Base-by-base conservation (phyloP, 2,113 vertebrate species). In the Brachypodius melanocephalos region DNA sequence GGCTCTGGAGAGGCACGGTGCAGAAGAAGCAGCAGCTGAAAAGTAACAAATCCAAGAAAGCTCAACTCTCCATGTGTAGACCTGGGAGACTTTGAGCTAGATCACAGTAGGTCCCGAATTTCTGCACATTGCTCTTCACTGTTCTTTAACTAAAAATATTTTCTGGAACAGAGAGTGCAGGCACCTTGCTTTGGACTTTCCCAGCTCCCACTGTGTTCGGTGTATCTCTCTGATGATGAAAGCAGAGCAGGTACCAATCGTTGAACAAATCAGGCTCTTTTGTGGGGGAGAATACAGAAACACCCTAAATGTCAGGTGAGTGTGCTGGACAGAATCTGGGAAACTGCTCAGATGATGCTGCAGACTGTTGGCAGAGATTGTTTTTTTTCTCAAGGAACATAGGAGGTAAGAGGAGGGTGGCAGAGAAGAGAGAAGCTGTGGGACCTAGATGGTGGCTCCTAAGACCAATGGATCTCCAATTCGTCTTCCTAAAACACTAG, bases 81-180 rank as follows among this genome's bases (percentile, higher is more conserved):
- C 11, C 34, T 74, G 75, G 2, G 42, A 85, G 22, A 48, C 52
- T 91, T 82, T 3, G 2, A 85, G 61, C 32, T 81, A 52, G 46
- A 40, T 85, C 48, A 45, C 34, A 84, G 31, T 57, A 36, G 36
- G 14, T 52, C 38, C 42, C 69, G 57, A 68, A 73, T 78, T 85
- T 92, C 77, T 85, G 31, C 42, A 61, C 26, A 3, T 22, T 59
- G 62, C 46, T 77, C 10, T 74, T 80, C 0, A 1, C 57, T 89
- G 49, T 84, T 45, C 19, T 38, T 38, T 94, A 61, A 40, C 78
- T 89, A 88, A 86, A 93, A 94, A 82, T 85, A 89, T n/a, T 85
- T 91, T 73, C 71, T 83, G 54, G 84, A 91, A 65, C 1, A 0
- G 46, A 43, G 38, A 24, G 75, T 51, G 57, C 69, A 45, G 22